Evolutionary conservation across 2,797 vertebrate genomes (phyloP), one percentile per base, ranked within the genome.

Genomic region (Chrysocyon brachyurus): DNA sequence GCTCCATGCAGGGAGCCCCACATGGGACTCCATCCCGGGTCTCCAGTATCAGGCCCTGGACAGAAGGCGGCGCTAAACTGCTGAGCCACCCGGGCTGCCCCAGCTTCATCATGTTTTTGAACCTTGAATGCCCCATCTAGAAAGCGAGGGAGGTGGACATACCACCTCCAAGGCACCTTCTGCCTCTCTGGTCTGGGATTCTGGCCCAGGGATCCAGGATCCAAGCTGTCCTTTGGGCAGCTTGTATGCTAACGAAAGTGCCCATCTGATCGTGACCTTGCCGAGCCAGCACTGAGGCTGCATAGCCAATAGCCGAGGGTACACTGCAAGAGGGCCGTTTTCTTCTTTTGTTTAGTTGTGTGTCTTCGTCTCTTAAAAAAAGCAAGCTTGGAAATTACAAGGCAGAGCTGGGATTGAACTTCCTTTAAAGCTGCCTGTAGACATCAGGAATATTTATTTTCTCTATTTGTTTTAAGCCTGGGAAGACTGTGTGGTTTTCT

Each of bases 401-500:
- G 40, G 91, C 97, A 87, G 78, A 97, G 95, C 92, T 22, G 94
- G 63, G 90, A 97, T 90, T 66, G 97, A 98, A 97, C 98, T 98
- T 93, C 97, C 96, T 97, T 97, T 95, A 87, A 96, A 98, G 98
- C 98, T 97, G 98, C 97, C 98, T 90, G 97, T 98, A 98, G 98
- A 98, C 98, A 97, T 98, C 96, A 97, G 98, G 93, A 94, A 98
- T 98, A 98, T 98, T 98, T 98, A 98, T 99, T 98, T 98, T 98
- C 97, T 98, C 98, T 98, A 85, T 98, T 98, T 98, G 98, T 98
- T 98, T 98, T 97, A 93, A 98, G 98, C 98, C 98, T 97, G 97
- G 64, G 97, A 96, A 98, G 98, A 57, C 98, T 92, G 93, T 92
- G 84, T 97, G 98, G 88, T 95, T 98, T 98, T 97, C 98, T 98